Evolutionary conservation across 2,888 invertebrate species (phyloP).

Genomic region (Eucera pruinosa): DNA sequence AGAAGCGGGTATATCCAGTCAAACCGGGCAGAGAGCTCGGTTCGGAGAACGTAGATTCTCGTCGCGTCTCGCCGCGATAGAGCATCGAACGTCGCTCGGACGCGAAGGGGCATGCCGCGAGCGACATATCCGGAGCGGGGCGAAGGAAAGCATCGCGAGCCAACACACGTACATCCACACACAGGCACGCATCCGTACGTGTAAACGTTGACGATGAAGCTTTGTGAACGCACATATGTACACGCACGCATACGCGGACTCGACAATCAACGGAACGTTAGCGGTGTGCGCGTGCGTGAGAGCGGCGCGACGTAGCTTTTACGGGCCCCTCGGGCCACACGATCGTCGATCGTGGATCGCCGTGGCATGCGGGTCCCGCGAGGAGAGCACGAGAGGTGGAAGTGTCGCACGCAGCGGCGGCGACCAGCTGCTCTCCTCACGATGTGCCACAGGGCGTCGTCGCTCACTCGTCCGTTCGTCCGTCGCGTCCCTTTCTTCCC

Average conservation of each 20-base stretch:
- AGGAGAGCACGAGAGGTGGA: constrained; percentile 71
- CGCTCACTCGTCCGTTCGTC: constrained; percentile 32
- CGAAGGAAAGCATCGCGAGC: constrained; percentile 49
- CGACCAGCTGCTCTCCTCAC: constrained; percentile 70
- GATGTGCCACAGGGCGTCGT: constrained; percentile 51
- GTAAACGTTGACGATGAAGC: no score
- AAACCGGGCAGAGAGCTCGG: constrained; percentile 39
- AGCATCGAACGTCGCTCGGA: constrained; percentile 17
- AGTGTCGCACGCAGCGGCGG: constrained; percentile 74
- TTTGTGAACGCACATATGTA: background rate
- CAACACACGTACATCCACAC: constrained; percentile 17
- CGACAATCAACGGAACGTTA: constrained; percentile 32
- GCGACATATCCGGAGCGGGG: constrained; percentile 64
- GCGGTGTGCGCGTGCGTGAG: constrained; percentile 44
- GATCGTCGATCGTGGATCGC: constrained; percentile 73
- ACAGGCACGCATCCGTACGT: no score
- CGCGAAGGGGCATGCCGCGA: constrained; percentile 46
- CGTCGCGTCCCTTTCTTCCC: background rate
- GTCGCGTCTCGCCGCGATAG: constrained; percentile 54
- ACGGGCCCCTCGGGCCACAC: constrained; percentile 67
- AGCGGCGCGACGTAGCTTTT: constrained; percentile 58
- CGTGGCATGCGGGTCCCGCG: constrained; percentile 77
- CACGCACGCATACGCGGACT: background rate
- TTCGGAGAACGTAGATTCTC: constrained; percentile 59
- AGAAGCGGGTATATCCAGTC: constrained; percentile 60